Conservation (phyloP, 1,140 invertebrate genomes). For the Sycobia sp. region DNA sequence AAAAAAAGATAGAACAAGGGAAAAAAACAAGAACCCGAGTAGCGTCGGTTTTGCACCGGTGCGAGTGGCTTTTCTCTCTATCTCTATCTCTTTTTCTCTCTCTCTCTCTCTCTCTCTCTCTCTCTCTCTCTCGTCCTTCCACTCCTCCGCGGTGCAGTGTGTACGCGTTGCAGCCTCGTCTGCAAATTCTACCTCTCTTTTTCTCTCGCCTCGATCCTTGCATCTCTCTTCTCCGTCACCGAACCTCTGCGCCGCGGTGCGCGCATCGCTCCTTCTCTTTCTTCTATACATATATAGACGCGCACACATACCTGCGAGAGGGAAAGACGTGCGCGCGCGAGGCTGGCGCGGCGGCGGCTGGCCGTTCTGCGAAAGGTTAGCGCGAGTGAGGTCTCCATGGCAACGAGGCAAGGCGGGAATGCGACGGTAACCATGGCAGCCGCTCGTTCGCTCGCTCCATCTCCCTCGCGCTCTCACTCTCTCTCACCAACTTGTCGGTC, state of each 20-base stretch:
- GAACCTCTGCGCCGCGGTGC: no score
- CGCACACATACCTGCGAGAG: constrained; percentile 32
- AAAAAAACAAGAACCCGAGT: constrained; percentile 28
- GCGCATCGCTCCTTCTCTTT: constrained; percentile 15
- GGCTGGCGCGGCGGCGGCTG: constrained; percentile 36
- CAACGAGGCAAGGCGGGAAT: constrained; percentile 62
- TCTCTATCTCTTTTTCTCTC: constrained; percentile 23
- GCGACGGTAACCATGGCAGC: constrained; percentile 64
- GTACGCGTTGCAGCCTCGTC: neutral
- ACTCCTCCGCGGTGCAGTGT: no score
- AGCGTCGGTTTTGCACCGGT: constrained; percentile 40
- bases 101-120: constrained; percentile 5
- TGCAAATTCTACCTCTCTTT: constrained; percentile 30
- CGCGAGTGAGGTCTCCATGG: constrained; percentile 54
- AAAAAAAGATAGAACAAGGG: constrained; percentile 20
- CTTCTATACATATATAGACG: neutral
- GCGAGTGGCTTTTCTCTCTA: constrained; percentile 42
- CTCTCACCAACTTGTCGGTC: constrained; percentile 55
- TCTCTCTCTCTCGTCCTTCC: constrained; percentile 27
- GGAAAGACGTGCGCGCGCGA: constrained; percentile 51
- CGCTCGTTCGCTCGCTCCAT: constrained; percentile 24
- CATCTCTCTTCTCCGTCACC: no score
- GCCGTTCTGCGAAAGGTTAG: constrained; percentile 44
- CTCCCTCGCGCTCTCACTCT: constrained; percentile 52
- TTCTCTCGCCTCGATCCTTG: no score